Percentiles rank a stretch among this genome's conserved stretches.
These are phyloP conservation scores for Takifugu flavidus DNA, from an alignment of 2,113 vertebrate species.

Conservation along the genomic window DNA sequence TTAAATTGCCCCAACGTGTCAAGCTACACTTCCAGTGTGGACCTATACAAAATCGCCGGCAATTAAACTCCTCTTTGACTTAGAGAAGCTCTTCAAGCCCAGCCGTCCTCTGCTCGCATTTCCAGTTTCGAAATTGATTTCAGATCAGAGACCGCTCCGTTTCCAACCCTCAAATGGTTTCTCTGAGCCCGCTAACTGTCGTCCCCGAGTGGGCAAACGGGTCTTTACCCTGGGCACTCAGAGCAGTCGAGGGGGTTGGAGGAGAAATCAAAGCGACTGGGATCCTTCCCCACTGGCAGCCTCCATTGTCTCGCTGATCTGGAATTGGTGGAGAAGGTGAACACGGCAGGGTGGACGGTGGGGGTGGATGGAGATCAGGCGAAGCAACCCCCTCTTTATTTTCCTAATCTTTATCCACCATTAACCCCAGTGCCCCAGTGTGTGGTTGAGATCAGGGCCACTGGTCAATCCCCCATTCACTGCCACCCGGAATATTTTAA, in stretches of 20 bases:
- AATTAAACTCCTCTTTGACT: conserved; percentile 68
- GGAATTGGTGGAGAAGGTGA: conserved; percentile 70
- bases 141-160: conserved; percentile 75
- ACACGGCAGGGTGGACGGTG: conserved; percentile 43
- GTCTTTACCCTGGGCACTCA: conserved; percentile 73
- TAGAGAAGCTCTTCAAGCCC: conserved; percentile 56
- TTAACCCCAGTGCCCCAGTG: conserved; percentile 76
- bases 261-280: conserved; percentile 73
- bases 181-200: conserved; percentile 55
- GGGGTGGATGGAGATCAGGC: conserved; percentile 66
- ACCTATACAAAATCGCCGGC: conserved; percentile 62
- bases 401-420: conserved; percentile 81
- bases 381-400: conserved; percentile 23
- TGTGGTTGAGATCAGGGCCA: conserved; percentile 78
- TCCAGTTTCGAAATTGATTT: conserved; percentile 74
- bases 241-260: conserved; percentile 56
- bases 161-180: conserved; percentile 70
- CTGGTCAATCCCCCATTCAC: conserved; percentile 80
- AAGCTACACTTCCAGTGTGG: conserved; percentile 41
- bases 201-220: conserved; percentile 62
- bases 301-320: conserved; percentile 72
- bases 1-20: conserved; percentile 63
- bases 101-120: conserved; percentile 60
- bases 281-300: conserved; percentile 67
- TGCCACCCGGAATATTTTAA: conserved; percentile 78